Evolutionary conservation across 2,888 invertebrate species (phyloP), one percentile per base, ranked within the genome.

Genomic region (Tyria jacobaeae): DNA sequence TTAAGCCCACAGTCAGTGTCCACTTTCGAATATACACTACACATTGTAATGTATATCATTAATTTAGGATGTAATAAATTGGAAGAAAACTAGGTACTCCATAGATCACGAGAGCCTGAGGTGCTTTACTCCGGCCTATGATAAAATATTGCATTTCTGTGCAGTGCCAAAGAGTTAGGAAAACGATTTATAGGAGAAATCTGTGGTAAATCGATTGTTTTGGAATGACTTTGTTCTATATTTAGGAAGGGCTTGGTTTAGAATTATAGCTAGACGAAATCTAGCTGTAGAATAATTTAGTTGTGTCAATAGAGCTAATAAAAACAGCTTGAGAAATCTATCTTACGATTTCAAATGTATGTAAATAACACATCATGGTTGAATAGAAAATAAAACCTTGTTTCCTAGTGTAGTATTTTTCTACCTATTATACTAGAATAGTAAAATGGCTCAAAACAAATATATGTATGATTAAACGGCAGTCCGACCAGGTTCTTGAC

Each of bases 61-160:
- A 81, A 80, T 81, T 84, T 78, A 73, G 71, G 69, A 72, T 76
- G 81, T 76, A 80, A 86, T 88, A 85, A 85, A 87, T 86, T 78
- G 69, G 57, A 76, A 76, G 70, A 75, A 78, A 84, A 83, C 78
- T 63, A 70, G 73, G 72, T 71, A 81, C 74, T 71, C 74, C 81
- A 85, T 88, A 84, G 80, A 84, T 85, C 84, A 86, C 80, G 15
- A 35, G 50, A 31, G 56, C 51, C 53, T 9, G 62, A 68, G 66
- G 71, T 67, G 79, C 71, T 76, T 78, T 82, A 75, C 73, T 66
- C 61, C 51, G 63, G 56, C 64, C 59, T 68, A 67, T 60, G 59
- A 77, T 77, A 78, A 82, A 81, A 82, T 82, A 84, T 80, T 76
- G 75, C 69, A 73, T 72, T 68, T 68, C 64, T 71, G 66, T 66